Evolutionary conservation across 1,140 invertebrate genomes (phyloP).

Genomic region (Megalonaias nervosa): DNA sequence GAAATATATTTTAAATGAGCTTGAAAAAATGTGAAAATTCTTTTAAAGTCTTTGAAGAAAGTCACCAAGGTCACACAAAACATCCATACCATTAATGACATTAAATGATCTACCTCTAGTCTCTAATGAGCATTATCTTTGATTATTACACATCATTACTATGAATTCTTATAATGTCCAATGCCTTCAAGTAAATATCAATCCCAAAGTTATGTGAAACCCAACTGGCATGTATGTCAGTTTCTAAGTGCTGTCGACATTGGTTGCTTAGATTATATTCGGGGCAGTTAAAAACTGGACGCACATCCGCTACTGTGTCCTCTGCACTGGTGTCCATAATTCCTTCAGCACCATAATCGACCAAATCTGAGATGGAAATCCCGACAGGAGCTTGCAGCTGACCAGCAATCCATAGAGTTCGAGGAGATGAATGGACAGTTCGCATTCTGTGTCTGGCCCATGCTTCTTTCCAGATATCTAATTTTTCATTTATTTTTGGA

Average conservation of each 20-base stretch:
- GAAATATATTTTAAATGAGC: no score
- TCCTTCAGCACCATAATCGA: neutral
- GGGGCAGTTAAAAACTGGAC: neutral
- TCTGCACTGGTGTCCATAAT: neutral
- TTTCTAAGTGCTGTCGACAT: neutral
- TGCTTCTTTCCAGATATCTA: constrained; percentile 31
- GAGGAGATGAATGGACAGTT: constrained; percentile 35
- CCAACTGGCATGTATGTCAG: constrained; percentile 1
- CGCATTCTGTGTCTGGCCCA: constrained; percentile 37
- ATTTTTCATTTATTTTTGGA: constrained; percentile 28
- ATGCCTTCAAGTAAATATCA: constrained; percentile 12
- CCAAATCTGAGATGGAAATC: neutral
- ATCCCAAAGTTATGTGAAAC: constrained; percentile 16
- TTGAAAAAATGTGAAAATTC: no score
- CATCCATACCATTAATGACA: no score
- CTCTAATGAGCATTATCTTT: no score
- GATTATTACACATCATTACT: no score
- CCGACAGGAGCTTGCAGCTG: neutral
- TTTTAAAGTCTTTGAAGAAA: no score
- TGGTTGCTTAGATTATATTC: neutral
- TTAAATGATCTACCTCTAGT: no score
- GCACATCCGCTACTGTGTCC: neutral
- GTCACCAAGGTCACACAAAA: no score
- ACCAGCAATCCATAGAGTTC: constrained; percentile 20
- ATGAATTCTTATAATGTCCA: constrained; percentile 3